phyloP scores from a whole-genome alignment of 2,113 vertebrate species.

The Peromyscus maniculatus region DNA sequence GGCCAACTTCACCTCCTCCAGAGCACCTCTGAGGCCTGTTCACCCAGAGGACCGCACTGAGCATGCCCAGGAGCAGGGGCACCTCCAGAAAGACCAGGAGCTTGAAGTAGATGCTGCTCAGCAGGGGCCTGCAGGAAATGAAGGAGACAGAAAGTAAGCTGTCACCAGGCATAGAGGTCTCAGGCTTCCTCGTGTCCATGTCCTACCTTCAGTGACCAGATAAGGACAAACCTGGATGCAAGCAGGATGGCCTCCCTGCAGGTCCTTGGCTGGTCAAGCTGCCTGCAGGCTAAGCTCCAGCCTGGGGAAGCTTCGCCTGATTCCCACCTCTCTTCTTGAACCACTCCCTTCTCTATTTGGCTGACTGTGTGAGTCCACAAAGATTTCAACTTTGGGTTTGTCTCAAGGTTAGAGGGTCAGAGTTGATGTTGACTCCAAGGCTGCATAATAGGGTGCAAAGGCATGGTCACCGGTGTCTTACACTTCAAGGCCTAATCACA shows the following conservation, averaged over 20 bases:
- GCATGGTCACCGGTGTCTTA: too few relatives aligned
- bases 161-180: neutral
- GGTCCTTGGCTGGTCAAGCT: neutral
- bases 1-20: too few relatives aligned
- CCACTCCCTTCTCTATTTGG: neutral
- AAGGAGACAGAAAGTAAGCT: neutral
- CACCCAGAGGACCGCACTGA: conserved; percentile 47
- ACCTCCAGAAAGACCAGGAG: conserved; percentile 48
- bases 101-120: neutral
- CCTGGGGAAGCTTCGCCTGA: neutral
- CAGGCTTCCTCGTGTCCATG: neutral
- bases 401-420: too few relatives aligned
- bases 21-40: neutral
- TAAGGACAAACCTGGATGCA: neutral
- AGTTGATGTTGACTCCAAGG: too few relatives aligned
- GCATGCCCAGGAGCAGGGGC: conserved; percentile 57
- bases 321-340: too few relatives aligned
- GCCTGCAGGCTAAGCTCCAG: neutral
- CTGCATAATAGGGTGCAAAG: too few relatives aligned
- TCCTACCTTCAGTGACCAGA: neutral
- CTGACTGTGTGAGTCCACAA: neutral
- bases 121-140: neutral
- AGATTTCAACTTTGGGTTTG: too few relatives aligned
- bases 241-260: neutral
- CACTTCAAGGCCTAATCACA: too few relatives aligned